A percentile compares a stretch with the other conserved stretches of the same genome.
phyloP scores from a whole-genome alignment of 2,797 vertebrate genomes.

The Sandelia bainsii region DNA sequence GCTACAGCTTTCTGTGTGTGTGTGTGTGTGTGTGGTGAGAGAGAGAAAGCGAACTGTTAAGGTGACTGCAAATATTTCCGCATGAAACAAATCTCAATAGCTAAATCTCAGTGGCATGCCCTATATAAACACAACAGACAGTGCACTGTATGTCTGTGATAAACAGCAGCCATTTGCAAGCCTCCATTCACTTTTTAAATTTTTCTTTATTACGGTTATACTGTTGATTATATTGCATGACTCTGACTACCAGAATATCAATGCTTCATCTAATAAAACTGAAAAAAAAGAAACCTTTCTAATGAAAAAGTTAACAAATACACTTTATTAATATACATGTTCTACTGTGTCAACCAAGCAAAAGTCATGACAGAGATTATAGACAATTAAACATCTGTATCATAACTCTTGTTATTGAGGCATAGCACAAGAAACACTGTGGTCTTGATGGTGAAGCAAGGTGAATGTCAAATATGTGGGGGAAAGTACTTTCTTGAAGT shows the following conservation, averaged over 20 bases:
- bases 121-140: constrained; percentile 1
- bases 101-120: background rate
- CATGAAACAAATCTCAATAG: constrained; percentile 11
- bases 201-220: background rate
- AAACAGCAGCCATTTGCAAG: background rate
- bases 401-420: constrained; percentile 10
- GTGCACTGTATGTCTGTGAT: background rate
- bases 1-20: constrained; percentile 32
- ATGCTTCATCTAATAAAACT: background rate
- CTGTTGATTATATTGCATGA: background rate
- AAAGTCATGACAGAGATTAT: constrained; percentile 10
- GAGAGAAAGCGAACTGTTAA: constrained; percentile 3
- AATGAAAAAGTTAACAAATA: constrained; percentile 20
- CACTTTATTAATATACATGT: constrained; percentile 32
- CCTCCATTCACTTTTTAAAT: background rate
- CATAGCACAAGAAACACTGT: constrained; percentile 31
- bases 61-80: constrained; percentile 3
- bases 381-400: constrained; percentile 17
- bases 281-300: constrained; percentile 1
- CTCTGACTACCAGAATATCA: background rate
- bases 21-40: constrained; percentile 7
- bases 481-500: constrained; percentile 6
- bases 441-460: constrained; percentile 9
- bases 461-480: constrained; percentile 12
- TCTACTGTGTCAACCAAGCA: constrained; percentile 25